Percentiles rank a stretch among this genome's conserved stretches.
Evolutionary conservation across 2,113 vertebrate species (phyloP).

Genomic region (Neodontobutis hainanensis): DNA sequence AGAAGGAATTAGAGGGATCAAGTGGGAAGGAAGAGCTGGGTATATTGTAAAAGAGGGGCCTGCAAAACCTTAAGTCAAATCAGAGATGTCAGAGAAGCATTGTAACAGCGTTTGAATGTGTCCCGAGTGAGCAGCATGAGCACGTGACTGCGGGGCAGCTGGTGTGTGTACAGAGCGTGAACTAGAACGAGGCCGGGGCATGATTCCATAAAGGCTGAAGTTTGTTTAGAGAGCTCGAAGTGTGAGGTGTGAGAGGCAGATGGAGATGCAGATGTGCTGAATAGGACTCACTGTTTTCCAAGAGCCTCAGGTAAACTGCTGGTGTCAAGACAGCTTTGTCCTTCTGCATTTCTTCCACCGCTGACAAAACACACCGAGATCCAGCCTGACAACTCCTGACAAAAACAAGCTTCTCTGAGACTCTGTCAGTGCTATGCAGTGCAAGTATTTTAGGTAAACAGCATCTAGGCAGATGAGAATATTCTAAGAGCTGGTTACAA

Average conservation of each 20-base stretch:
- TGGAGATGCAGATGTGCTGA: slow-evolving; percentile 68
- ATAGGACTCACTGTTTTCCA: slow-evolving; percentile 51
- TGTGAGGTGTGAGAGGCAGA: slow-evolving; percentile 57
- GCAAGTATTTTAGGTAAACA: neutral
- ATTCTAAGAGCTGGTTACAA: too few species aligned
- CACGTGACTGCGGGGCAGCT: slow-evolving; percentile 35
- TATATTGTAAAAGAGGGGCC: neutral
- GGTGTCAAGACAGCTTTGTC: slow-evolving; percentile 7
- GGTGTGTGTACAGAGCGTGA: slow-evolving; percentile 37
- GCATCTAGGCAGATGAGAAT: too few species aligned
- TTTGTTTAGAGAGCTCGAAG: slow-evolving; percentile 66
- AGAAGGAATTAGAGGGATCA: slow-evolving; percentile 47
- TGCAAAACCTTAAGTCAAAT: slow-evolving; percentile 1
- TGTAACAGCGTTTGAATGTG: slow-evolving; percentile 15
- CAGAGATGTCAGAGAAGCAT: slow-evolving; percentile 33
- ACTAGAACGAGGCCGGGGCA: slow-evolving; percentile 6
- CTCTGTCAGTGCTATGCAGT: too few species aligned
- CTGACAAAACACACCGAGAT: neutral
- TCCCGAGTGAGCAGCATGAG: slow-evolving; percentile 33
- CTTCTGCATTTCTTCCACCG: slow-evolving; percentile 23
- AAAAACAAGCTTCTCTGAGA: too few species aligned
- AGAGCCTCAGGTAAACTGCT: slow-evolving; percentile 38
- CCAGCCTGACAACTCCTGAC: neutral
- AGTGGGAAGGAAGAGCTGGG: slow-evolving; percentile 8
- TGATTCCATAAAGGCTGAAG: slow-evolving; percentile 63